Base-by-base conservation (phyloP, 2,113 vertebrate species). In the Microcebus lehilahytsara region DNA sequence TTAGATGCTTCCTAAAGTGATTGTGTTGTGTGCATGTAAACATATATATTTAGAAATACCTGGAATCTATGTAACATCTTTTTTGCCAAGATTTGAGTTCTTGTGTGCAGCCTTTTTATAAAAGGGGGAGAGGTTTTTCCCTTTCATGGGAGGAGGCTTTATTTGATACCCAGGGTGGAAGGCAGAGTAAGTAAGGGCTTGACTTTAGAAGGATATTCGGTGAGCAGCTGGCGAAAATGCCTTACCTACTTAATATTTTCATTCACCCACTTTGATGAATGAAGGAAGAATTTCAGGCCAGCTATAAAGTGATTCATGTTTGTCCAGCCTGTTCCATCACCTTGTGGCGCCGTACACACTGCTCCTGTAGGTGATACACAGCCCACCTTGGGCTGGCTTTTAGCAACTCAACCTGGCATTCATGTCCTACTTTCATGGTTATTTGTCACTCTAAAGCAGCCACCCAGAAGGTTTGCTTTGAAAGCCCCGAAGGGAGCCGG, bases 191-290 rank as follows among this genome's bases (percentile, higher is more conserved):
- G 77, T 67, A 85, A 89, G 79, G 72, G 89, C 79, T 95, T 85
- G 83, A 34, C 79, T 96, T 95, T 74, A 91, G 86, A 89, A 62
- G 95, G 75, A 56, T 60, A 56, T n/a, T 66, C 7, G 4, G 92
- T 80, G 75, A 91, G 84, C 91, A 79, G 89, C 32, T 58, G 80
- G 34, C 30, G 56, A 94, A 96, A 87, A 79, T 42, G 72, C 64
- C 67, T 88, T 87, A 83, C 79, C 81, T 84, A 78, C 85, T 88
- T 89, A 88, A 92, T 95, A 60, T 92, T 96, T 97, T 96, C 97
- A 96, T 98, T 98, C 98, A 97, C 93, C 66, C 81, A 77, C 71
- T 96, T 92, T 93, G 88, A 98, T 97, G 98, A 97, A 97, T 97
- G 98, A 89, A 97, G 97, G 96, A 85, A 89, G 97, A 78, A 11